Percentiles rank a stretch among this genome's conserved stretches.
Evolutionary conservation across 2,888 invertebrate genomes (phyloP).

Genomic region (Tetheella fluctuosa): DNA sequence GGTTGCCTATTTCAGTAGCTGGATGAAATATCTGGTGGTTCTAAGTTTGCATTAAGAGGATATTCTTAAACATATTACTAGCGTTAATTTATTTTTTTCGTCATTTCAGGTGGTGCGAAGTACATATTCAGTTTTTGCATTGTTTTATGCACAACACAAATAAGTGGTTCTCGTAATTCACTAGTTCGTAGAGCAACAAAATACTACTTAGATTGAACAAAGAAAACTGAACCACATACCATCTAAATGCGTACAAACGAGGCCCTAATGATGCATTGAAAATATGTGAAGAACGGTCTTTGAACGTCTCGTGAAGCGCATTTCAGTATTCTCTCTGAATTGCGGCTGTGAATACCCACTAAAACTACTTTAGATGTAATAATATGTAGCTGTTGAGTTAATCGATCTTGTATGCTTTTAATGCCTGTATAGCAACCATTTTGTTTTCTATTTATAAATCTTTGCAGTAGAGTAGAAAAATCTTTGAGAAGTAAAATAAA

Average conservation of each 20-base stretch:
- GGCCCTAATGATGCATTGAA: slow-evolving; percentile 8
- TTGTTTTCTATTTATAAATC: too few species aligned
- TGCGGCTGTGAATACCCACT: background rate
- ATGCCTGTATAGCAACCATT: background rate
- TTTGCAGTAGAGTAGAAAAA: too few species aligned
- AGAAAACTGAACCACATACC: background rate
- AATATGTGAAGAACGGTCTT: slow-evolving; percentile 6
- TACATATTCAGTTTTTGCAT: slow-evolving; percentile 72
- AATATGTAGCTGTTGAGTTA: background rate
- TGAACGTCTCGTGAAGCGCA: slow-evolving; percentile 2
- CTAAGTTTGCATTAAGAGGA: too few species aligned
- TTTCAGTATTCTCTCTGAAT: slow-evolving; percentile 3
- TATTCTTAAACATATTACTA: too few species aligned
- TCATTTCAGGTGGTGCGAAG: slow-evolving; percentile 66
- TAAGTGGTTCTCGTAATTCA: slow-evolving; percentile 25
- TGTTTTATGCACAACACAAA: slow-evolving; percentile 65
- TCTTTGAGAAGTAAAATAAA: too few species aligned
- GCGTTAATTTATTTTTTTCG: too few species aligned
- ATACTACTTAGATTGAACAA: background rate
- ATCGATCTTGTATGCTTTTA: background rate
- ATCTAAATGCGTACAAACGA: slow-evolving; percentile 3
- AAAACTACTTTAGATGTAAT: background rate
- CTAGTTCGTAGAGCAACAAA: background rate
- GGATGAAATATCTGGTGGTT: too few species aligned
- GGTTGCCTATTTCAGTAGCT: too few species aligned